These are phyloP conservation scores for Protobothrops flavoviridis DNA, from an alignment of 2,113 vertebrate genomes.

Conservation along the genomic window DNA sequence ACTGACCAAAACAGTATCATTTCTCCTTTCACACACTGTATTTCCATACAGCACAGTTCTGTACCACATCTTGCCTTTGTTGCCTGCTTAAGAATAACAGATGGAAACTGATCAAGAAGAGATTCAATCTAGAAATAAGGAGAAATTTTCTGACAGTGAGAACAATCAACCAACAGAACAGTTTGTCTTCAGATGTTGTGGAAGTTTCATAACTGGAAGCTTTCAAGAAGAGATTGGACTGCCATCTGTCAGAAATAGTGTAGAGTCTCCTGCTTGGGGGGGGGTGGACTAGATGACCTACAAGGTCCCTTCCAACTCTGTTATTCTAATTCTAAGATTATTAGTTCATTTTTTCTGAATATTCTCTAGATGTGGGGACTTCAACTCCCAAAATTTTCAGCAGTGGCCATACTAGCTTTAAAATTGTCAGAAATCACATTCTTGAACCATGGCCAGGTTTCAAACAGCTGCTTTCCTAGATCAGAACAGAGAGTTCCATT, in stretches of 20 bases:
- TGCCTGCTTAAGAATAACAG: too few relatives aligned
- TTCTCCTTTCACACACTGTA: neutral
- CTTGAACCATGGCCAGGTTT: neutral
- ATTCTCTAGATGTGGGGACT: neutral
- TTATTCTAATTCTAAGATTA: neutral
- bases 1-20: neutral
- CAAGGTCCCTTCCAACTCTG: too few relatives aligned
- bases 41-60: neutral
- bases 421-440: neutral
- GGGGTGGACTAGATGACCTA: too few relatives aligned
- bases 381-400: neutral
- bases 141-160: too few relatives aligned
- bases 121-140: too few relatives aligned
- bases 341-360: neutral
- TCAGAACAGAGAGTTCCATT: neutral
- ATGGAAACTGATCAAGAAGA: too few relatives aligned
- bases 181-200: too few relatives aligned
- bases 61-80: neutral
- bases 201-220: too few relatives aligned
- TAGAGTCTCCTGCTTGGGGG: too few relatives aligned
- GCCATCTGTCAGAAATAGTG: too few relatives aligned
- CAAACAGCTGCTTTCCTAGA: neutral
- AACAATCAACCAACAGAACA: too few relatives aligned
- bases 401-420: neutral
- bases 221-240: too few relatives aligned